A percentile compares a stretch with the other conserved stretches of the same genome.
These are phyloP conservation scores for Pristionchus arcanus DNA, from an alignment of 2,888 invertebrate genomes.

Conservation along the genomic window DNA sequence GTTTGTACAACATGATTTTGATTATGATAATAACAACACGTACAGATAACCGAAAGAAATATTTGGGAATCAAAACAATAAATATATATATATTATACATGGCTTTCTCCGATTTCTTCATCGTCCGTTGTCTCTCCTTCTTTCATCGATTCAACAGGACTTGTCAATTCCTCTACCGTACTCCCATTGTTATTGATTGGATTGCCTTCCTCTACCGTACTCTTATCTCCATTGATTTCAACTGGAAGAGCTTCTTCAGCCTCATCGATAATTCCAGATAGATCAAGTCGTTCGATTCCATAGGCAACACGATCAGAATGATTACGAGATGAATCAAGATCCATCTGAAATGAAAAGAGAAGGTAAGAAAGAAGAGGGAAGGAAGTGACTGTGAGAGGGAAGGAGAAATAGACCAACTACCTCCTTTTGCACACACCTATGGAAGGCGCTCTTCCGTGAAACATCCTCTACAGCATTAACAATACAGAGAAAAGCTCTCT, in stretches of 20 bases:
- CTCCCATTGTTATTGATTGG: slow-evolving; percentile 2
- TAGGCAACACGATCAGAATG: slow-evolving; percentile 46
- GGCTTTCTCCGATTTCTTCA: slow-evolving; percentile 53
- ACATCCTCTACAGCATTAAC: background rate
- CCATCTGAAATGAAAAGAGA: slow-evolving; percentile 38
- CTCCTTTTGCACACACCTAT: background rate
- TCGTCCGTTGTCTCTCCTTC: slow-evolving; percentile 53
- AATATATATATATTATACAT: slow-evolving; percentile 19
- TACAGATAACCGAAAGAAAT: background rate
- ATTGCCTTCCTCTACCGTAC: slow-evolving; percentile 8
- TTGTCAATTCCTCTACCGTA: slow-evolving; percentile 33
- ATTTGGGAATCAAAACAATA: background rate
- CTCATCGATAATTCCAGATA: slow-evolving; percentile 41
- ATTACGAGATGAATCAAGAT: slow-evolving; percentile 43
- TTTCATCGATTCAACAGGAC: slow-evolving; percentile 48
- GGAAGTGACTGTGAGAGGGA: background rate
- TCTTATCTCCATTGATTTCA: slow-evolving; percentile 36
- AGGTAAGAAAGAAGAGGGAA: background rate
- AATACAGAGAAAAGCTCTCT: slow-evolving; percentile 21
- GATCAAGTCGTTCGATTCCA: slow-evolving; percentile 51
- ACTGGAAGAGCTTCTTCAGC: slow-evolving; percentile 33
- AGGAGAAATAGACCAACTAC: background rate
- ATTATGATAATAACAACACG: background rate
- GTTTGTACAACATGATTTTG: background rate
- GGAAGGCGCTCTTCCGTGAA: background rate